phyloP scores from a whole-genome alignment of 2,113 vertebrate genomes.

The Albula glossodonta region DNA sequence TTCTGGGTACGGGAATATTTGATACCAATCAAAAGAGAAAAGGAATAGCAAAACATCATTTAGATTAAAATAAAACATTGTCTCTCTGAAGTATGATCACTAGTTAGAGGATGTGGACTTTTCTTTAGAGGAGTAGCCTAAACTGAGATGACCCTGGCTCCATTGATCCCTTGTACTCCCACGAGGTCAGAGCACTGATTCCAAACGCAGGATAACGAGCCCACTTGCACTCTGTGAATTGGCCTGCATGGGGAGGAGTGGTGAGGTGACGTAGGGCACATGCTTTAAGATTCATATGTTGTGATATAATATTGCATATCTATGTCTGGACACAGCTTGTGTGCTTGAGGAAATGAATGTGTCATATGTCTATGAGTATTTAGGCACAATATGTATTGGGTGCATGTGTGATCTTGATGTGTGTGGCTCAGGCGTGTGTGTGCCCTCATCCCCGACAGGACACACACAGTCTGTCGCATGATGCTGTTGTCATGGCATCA shows the following conservation, averaged over 20 bases:
- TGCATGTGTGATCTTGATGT: background rate
- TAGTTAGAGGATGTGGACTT: background rate
- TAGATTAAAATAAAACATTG: background rate
- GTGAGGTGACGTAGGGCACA: background rate
- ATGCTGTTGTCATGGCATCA: slow-evolving; percentile 45
- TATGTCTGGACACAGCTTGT: background rate
- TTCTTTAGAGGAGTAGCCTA: slow-evolving; percentile 28
- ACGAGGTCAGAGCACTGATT: slow-evolving; percentile 46
- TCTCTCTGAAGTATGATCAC: background rate
- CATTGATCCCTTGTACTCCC: slow-evolving; percentile 3
- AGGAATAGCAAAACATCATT: background rate
- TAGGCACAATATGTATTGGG: too few relatives aligned
- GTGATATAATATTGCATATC: background rate
- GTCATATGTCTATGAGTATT: background rate
- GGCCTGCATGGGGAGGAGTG: background rate
- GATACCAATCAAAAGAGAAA: background rate
- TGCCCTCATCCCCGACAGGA: background rate
- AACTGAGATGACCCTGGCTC: slow-evolving; percentile 33
- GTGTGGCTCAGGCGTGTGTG: background rate
- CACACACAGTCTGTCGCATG: slow-evolving; percentile 30
- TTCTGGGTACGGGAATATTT: background rate
- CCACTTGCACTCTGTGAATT: background rate
- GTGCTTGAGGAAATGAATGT: background rate
- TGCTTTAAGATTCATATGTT: background rate
- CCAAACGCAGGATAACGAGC: slow-evolving; percentile 48